A percentile compares a stretch with the other conserved stretches of the same genome.
phyloP scores from a whole-genome alignment of 2,888 invertebrate genomes.

The Sarcophaga carnaria region DNA sequence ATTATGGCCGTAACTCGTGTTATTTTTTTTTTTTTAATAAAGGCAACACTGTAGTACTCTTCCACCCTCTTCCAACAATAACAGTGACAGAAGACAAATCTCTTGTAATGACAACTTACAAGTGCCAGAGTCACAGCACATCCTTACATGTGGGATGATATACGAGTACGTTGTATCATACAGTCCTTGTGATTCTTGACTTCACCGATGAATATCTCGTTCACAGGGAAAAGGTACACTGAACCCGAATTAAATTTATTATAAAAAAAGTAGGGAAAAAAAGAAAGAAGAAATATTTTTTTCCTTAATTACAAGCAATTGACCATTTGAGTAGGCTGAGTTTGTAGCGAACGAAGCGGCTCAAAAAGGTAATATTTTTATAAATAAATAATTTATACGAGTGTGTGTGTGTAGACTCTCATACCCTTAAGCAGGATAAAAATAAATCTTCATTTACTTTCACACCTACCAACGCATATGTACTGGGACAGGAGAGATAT shows the following conservation, averaged over 20 bases:
- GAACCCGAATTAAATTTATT: too few relatives aligned
- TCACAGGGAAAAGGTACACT: neutral
- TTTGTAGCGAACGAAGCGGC: neutral
- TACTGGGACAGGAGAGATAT: too few relatives aligned
- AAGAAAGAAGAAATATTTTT: neutral
- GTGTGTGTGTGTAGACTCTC: neutral
- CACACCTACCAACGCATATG: too few relatives aligned
- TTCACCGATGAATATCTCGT: too few relatives aligned
- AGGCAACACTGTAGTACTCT: neutral
- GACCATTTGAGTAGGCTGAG: neutral
- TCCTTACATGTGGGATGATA: neutral
- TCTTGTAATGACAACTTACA: constrained; percentile 5
- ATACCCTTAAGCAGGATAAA: neutral
- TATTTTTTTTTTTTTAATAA: constrained; percentile 7
- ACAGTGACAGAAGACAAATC: neutral
- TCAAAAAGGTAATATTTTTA: neutral
- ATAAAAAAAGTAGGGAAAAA: neutral
- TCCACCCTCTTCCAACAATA: neutral
- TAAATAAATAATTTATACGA: neutral
- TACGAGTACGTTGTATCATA: neutral
- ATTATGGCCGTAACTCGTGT: too few relatives aligned
- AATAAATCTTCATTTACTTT: neutral
- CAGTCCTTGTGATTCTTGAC: too few relatives aligned
- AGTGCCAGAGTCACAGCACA: too few relatives aligned
- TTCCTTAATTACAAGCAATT: constrained; percentile 5